Base-by-base conservation (phyloP, 2,888 invertebrate species). In the Platyscelio sp. region DNA sequence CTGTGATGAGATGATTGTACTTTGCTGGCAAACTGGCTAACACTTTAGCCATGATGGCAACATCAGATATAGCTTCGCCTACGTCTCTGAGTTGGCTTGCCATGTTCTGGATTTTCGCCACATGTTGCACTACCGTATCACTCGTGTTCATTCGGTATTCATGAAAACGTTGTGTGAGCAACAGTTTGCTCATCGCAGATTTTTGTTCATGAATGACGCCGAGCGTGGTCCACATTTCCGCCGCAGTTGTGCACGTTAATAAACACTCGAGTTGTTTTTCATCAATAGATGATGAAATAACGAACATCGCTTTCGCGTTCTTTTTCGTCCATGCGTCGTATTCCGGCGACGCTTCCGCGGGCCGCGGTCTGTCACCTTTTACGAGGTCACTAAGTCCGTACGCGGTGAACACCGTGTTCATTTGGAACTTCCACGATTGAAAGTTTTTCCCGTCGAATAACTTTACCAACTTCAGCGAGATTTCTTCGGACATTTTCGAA, bases 1-100 rank as follows among this genome's bases (percentile, higher is more conserved):
- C 88, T 89, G 87, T 86, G 75, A 88, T 68, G 85, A 88, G 86
- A 88, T 71, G 88, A 87, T 87, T 89, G 88, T 85, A 87, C 83
- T 87, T 85, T 85, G 87, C 77, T 84, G 88, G 88, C 65, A 83
- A 63, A 81, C 86, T 88, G 0, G 84, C 87, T 4, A 90, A 67
- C 38, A 87, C 74, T 71, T 90, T 89, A 5, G 89, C 87, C 58
- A 89, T 88, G 0, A 88, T 70, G 1, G 86, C 58, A n/a, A 60
- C 20, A 9, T 87, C 85, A 1, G 85, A 77, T 0, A 89, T 60
- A 0, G 0, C 27, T 38, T 87, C 85, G 3, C 88, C 88, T 0
- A 88, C 38, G 67, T 89, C 89, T 1, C 60, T 74, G 18, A 89
- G 46, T 68, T 86, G 87, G 0, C 67, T 43, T 6, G 87, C 88